These are phyloP conservation scores for Trematomus bernacchii DNA, from an alignment of 2,797 vertebrate genomes.

Conservation along the genomic window DNA sequence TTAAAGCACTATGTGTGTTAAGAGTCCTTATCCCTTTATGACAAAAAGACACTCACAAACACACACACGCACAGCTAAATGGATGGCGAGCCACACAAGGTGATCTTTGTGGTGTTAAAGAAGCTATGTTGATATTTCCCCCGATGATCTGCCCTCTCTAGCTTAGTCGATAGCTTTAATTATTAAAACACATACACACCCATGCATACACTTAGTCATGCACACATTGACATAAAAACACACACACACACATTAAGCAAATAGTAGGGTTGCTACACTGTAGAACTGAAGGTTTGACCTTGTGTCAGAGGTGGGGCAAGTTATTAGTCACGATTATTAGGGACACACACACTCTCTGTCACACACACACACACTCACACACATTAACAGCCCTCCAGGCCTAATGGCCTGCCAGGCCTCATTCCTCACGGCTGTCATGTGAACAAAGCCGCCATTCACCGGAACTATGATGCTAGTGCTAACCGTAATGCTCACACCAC, in stretches of 20 bases:
- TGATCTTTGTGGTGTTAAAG: conserved; percentile 79
- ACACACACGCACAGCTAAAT: conserved; percentile 37
- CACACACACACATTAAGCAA: conserved; percentile 64
- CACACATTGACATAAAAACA: conserved; percentile 30
- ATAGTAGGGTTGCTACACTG: conserved; percentile 67
- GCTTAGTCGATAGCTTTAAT: conserved; percentile 75
- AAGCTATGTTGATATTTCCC: conserved; percentile 73
- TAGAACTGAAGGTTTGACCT: conserved; percentile 77
- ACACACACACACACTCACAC: conserved; percentile 45
- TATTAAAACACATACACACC: conserved; percentile 77
- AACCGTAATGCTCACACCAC: conserved; percentile 81
- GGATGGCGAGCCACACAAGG: conserved; percentile 67
- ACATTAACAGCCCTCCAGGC: conserved; percentile 71
- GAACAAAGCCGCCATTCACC: conserved; percentile 89
- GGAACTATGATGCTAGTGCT: conserved; percentile 81
- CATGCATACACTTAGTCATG: conserved; percentile 61
- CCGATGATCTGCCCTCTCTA: conserved; percentile 67
- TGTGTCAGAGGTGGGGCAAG: conserved; percentile 83
- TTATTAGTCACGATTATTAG: conserved; percentile 87
- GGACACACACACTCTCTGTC: conserved; percentile 46
- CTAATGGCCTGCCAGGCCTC: conserved; percentile 83
- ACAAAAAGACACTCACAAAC: conserved; percentile 36
- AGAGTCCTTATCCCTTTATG: conserved; percentile 50
- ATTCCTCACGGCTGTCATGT: conserved; percentile 87
- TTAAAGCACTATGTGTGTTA: conserved; percentile 60